phyloP scores from a whole-genome alignment of 2,888 invertebrate species.

The Eupithecia insigniata region DNA sequence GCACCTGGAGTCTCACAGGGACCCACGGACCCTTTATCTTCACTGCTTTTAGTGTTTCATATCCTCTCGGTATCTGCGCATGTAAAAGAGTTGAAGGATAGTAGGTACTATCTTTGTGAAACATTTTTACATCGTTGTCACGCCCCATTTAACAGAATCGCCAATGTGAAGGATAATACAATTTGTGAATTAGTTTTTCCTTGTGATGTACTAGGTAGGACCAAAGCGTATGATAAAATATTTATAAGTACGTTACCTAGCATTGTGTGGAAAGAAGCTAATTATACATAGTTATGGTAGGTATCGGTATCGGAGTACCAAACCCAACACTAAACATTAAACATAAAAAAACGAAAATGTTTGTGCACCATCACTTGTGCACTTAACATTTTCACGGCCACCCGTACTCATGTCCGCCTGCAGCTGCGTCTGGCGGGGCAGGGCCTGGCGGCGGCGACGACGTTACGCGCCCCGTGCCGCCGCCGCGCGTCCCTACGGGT shows the following conservation, averaged over 20 bases:
- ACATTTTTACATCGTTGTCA: not conserved
- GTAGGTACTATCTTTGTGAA: not conserved
- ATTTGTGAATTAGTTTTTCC: not conserved
- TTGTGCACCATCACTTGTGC: too few relatives aligned
- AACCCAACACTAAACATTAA: too few relatives aligned
- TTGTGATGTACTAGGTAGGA: too few relatives aligned
- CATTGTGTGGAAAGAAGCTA: not conserved
- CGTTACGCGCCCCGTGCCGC: too few relatives aligned
- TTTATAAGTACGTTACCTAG: not conserved
- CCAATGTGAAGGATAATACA: not conserved
- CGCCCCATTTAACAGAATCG: not conserved
- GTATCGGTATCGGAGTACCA: not conserved
- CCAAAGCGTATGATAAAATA: not conserved
- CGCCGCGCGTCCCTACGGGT: too few relatives aligned
- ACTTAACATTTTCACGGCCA: too few relatives aligned
- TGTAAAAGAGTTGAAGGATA: not conserved
- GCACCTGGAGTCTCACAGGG: constrained; percentile 6
- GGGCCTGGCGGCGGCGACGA: too few relatives aligned
- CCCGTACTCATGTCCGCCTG: too few relatives aligned
- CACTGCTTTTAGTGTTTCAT: not conserved
- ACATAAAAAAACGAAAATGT: too few relatives aligned
- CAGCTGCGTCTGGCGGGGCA: too few relatives aligned
- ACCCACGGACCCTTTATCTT: not conserved
- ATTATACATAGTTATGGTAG: not conserved
- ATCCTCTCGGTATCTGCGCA: not conserved